Base-by-base conservation (phyloP, 2,888 invertebrate genomes). In the Lomographa bimaculata region DNA sequence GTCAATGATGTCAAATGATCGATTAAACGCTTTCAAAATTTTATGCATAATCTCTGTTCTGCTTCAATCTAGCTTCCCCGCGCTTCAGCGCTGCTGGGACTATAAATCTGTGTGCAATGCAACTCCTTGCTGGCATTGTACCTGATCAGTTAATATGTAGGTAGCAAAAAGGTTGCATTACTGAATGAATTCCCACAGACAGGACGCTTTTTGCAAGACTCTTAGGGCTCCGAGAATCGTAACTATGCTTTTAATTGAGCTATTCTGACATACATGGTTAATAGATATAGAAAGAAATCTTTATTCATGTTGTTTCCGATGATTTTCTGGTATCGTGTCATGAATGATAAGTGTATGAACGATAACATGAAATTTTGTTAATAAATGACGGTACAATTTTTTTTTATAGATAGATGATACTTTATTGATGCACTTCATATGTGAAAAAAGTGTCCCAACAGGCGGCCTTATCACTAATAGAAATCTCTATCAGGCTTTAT, bases 101-200 rank as follows among this genome's bases (percentile, higher is more conserved):
- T n/a, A n/a, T n/a, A n/a, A 34, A 56, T 48, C 50, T 57, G 54
- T 54, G 44, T 55, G 45, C n/a, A n/a, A n/a, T n/a, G n/a, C 56
- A 49, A 57, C 55, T 41, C 55, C 56, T 60, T 63, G 57, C 49
- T 60, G 61, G 54, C 63, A 56, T 65, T 65, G 60, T 49, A 51
- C 49, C 45, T 35, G 50, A 61, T 54, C 57, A 62, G 69, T 60
- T 74, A 69, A 68, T 70, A 58, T 53, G 57, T 50, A 62, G 76
- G 57, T 50, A 62, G 76, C 71, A 82, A 85, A 82, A 84, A 83
- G 74, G 65, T 74, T 66, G 70, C 73, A 79, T 77, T 78, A 69
- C 78, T 53, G 50, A 68, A 32, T 65, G 64, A 75, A 85, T 85
- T 86, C 85, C 79, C 85, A 83, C 81, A 79, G 72, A 51, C 20